phyloP scores from a whole-genome alignment of 2,888 invertebrate genomes.

The Dryobotodes eremita region DNA sequence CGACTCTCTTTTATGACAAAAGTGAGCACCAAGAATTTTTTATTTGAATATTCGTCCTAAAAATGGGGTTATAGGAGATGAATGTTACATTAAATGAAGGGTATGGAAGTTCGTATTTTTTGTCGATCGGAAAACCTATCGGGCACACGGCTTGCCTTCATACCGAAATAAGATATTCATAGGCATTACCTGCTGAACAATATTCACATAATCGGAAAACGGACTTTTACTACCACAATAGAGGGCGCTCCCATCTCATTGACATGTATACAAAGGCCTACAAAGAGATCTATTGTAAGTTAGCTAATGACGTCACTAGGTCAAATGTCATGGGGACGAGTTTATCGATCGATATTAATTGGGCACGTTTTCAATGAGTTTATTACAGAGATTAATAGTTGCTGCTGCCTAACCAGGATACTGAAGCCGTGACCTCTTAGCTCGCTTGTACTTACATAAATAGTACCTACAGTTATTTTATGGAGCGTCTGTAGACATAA shows the following conservation, averaged over 20 bases:
- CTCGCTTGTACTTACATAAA: neutral
- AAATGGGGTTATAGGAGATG: too few relatives aligned
- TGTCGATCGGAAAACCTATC: neutral
- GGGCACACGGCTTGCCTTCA: neutral
- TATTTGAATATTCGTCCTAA: too few relatives aligned
- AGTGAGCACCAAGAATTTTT: neutral
- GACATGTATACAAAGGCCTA: constrained; percentile 6
- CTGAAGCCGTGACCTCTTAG: constrained; percentile 16
- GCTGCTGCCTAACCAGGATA: constrained; percentile 15
- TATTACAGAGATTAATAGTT: constrained; percentile 14
- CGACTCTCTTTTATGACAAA: neutral
- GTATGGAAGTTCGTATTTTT: neutral
- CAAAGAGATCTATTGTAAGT: constrained; percentile 18
- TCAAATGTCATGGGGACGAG: constrained; percentile 37
- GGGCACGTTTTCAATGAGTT: constrained; percentile 38
- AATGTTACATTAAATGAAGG: too few relatives aligned
- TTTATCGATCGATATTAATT: constrained; percentile 8
- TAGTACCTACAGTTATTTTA: neutral
- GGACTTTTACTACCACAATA: neutral
- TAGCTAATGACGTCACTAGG: constrained; percentile 20
- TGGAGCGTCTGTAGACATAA: neutral
- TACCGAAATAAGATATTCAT: neutral
- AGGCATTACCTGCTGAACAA: neutral
- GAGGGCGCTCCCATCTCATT: neutral
- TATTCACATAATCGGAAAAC: too few relatives aligned